A percentile compares a stretch with the other conserved stretches of the same genome.
These are phyloP conservation scores for Keiferia lycopersicella DNA, from an alignment of 2,888 invertebrate species.

Conservation along the genomic window DNA sequence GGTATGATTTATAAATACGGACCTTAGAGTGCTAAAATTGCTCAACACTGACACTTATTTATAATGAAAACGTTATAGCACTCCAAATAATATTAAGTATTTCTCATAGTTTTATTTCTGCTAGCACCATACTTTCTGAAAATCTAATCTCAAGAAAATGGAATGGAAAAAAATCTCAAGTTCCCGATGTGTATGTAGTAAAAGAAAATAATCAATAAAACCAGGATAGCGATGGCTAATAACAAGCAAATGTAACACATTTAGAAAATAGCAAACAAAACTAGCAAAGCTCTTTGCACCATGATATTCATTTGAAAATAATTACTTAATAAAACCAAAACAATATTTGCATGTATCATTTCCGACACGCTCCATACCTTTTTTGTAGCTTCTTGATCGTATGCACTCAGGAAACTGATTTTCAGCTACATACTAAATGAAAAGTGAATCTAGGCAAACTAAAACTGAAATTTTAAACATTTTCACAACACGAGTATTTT, in stretches of 20 bases:
- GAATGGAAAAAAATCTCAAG: constrained; percentile 25
- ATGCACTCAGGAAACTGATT: background rate
- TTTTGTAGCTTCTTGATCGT: no score
- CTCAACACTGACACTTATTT: background rate
- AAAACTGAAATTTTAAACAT: constrained; percentile 5
- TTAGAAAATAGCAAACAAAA: background rate
- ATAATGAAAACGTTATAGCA: constrained; percentile 1
- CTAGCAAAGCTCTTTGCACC: background rate
- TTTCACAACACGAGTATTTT: constrained; percentile 15
- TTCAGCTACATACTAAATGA: background rate
- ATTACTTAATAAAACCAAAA: no score
- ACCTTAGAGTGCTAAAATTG: no score
- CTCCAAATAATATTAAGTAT: constrained; percentile 29
- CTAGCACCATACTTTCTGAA: constrained; percentile 25
- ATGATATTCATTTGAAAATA: background rate
- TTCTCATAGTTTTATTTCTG: constrained; percentile 9
- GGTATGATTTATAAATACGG: no score
- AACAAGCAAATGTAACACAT: background rate
- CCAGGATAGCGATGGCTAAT: background rate
- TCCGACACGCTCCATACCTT: no score
- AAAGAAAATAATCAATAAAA: background rate
- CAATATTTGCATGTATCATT: no score
- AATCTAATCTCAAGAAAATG: constrained; percentile 24
- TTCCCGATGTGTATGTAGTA: background rate
- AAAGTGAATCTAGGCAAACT: constrained; percentile 9